Evolutionary conservation across 2,113 vertebrate genomes (phyloP), one percentile per base, ranked within the genome.

Genomic region (Prochilodus magdalenae): DNA sequence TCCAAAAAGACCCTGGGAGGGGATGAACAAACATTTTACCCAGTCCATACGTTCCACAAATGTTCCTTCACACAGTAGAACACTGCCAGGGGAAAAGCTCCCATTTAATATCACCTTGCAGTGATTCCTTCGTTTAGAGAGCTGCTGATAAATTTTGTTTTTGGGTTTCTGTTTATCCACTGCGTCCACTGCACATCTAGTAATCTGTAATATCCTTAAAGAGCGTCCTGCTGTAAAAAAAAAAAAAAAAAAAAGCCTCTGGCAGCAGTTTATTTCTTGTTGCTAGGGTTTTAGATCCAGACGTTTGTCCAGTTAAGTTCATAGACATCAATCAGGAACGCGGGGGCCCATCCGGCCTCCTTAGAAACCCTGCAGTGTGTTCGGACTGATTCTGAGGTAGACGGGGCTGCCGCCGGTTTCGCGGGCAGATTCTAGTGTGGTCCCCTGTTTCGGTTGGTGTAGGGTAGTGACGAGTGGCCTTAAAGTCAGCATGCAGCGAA

Each of bases 251-350:
- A n/a, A 94, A 84, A 99, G 98, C 80, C 88, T 82, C 74, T 87
- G 79, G 91, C 91, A 11, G 98, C 98, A 69, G 96, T 97, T 91
- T n/a, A n/a, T 98, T 96, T 91, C 98, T 96, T 66, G 95, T 96
- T 62, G 89, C 93, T 16, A 98, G 98, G 88, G n/a, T n/a, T 98
- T 98, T 85, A 99, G 91, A 90, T 99, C 98, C 63, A 99, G 90
- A 60, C 99, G 93, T 86, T 90, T 95, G 90, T 99, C 97, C 72
- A 99, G 94, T n/a, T n/a, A n/a, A 99, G 94, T 81, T 98, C 90
- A 16, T 98, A 99, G 15, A 96, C 96, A 75, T 95, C 94, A 77
- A n/a, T 97, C 93, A 1, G 98, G 96, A 74, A 98, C 96, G 1
- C 79, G n/a, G n/a, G 83, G 87, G 94, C 93, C 97, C 97, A 99